Evolutionary conservation across 2,113 vertebrate species (phyloP).

Genomic region (Poeciliopsis turrubarensis): DNA sequence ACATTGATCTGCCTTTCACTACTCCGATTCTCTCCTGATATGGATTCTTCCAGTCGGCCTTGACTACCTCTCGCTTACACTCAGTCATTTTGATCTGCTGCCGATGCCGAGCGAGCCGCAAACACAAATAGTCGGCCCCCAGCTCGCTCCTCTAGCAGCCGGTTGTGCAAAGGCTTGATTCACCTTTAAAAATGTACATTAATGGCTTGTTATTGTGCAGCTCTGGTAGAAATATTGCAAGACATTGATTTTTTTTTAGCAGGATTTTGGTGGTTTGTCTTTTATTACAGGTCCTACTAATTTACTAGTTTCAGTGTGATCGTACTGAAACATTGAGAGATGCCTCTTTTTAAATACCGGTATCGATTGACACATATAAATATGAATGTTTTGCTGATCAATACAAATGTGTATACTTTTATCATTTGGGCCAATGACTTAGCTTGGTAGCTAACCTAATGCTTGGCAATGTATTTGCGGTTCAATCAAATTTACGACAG

Average conservation of each 20-base stretch:
- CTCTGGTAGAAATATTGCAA: background rate
- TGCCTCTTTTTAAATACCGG: background rate
- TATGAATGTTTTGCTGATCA: background rate
- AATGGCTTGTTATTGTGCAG: background rate
- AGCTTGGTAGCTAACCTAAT: background rate
- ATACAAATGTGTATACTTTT: background rate
- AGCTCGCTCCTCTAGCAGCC: constrained; percentile 4
- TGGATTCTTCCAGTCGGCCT: constrained; percentile 61
- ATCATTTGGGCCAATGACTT: background rate
- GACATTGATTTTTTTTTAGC: background rate
- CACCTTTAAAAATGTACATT: constrained; percentile 11
- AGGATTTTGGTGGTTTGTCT: background rate
- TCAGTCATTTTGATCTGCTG: constrained; percentile 48
- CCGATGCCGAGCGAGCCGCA: constrained; percentile 25
- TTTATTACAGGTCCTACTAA: background rate
- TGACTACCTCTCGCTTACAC: constrained; percentile 45
- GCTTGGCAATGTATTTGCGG: background rate
- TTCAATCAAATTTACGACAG: background rate
- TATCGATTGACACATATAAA: background rate
- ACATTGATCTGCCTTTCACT: constrained; percentile 62
- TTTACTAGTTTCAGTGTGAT: background rate
- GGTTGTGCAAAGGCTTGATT: constrained; percentile 28
- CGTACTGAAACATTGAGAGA: too few species aligned
- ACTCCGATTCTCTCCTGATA: constrained; percentile 45
- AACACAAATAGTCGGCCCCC: constrained; percentile 39